A percentile compares a stretch with the other conserved stretches of the same genome.
Evolutionary conservation across 2,797 vertebrate species (phyloP).

Genomic region (Geotrypetes seraphini): DNA sequence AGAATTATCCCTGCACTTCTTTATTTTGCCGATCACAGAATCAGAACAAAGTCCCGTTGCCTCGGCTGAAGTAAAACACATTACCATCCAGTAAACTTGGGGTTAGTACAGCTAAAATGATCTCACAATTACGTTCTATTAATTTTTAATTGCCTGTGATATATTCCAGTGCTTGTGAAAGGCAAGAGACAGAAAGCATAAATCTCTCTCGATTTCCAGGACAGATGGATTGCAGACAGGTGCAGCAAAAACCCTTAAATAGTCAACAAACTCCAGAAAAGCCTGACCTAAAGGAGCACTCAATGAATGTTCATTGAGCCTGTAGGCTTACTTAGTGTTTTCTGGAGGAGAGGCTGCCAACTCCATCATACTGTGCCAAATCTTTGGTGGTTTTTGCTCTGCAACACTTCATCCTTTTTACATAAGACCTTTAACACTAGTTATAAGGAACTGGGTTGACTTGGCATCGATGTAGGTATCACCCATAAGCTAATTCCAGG

Average conservation of each 20-base stretch:
- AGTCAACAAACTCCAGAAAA: neutral
- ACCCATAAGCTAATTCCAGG: neutral
- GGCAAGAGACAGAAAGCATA: conserved; percentile 10
- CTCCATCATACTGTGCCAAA: neutral
- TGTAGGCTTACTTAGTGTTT: conserved; percentile 5
- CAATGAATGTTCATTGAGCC: conserved; percentile 17
- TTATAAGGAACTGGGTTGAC: conserved; percentile 8
- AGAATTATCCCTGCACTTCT: no score
- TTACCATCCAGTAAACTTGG: conserved; percentile 20
- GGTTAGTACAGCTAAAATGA: conserved; percentile 21
- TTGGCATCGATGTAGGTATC: neutral
- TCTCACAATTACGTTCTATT: conserved; percentile 33
- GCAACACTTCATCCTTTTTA: conserved; percentile 33
- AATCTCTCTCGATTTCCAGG: neutral
- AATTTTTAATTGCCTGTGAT: conserved; percentile 30
- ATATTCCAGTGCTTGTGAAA: neutral
- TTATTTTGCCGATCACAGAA: conserved; percentile 12
- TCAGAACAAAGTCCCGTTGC: conserved; percentile 9
- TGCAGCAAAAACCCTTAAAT: conserved; percentile 22
- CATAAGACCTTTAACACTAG: conserved; percentile 31
- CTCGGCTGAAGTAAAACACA: conserved; percentile 21
- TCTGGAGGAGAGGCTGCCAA: conserved; percentile 12
- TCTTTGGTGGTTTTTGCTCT: conserved; percentile 26
- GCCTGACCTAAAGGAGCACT: conserved; percentile 9
- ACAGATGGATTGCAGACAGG: conserved; percentile 26